A percentile compares a stretch with the other conserved stretches of the same genome.
Evolutionary conservation across 2,113 vertebrate genomes (phyloP).

Genomic region (Lepidothrix coronata): DNA sequence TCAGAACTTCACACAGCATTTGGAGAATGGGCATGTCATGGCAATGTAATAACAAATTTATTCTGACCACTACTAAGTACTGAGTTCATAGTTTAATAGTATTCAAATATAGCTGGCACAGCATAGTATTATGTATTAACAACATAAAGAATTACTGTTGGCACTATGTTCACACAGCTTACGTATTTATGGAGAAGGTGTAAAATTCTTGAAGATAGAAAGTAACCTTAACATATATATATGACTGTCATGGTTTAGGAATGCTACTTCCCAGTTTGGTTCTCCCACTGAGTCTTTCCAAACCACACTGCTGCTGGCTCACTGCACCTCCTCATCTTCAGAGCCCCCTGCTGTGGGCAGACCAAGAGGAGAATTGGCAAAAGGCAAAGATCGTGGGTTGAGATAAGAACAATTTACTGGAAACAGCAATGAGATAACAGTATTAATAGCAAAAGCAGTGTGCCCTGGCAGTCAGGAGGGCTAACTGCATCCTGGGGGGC

Average conservation of each 20-base stretch:
- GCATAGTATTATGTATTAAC: background rate
- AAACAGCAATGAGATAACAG: background rate
- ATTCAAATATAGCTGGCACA: background rate
- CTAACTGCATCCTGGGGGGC: background rate
- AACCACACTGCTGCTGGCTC: background rate
- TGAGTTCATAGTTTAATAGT: background rate
- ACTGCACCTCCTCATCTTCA: background rate
- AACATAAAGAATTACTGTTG: background rate
- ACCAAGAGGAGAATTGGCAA: background rate
- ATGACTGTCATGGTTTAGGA: background rate
- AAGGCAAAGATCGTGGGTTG: background rate
- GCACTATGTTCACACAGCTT: background rate
- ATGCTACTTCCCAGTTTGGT: background rate
- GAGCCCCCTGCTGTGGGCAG: fast-evolving
- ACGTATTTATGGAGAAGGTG: background rate
- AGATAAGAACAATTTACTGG: background rate
- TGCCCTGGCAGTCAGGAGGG: background rate
- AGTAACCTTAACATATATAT: background rate
- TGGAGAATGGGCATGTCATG: background rate
- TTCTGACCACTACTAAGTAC: background rate
- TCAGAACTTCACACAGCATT: background rate
- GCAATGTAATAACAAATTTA: background rate
- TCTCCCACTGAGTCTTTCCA: background rate
- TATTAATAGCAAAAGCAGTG: background rate
- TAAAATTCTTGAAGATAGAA: background rate